Conservation (phyloP, 2,113 vertebrate species). For the Hydrolagus affinis region DNA sequence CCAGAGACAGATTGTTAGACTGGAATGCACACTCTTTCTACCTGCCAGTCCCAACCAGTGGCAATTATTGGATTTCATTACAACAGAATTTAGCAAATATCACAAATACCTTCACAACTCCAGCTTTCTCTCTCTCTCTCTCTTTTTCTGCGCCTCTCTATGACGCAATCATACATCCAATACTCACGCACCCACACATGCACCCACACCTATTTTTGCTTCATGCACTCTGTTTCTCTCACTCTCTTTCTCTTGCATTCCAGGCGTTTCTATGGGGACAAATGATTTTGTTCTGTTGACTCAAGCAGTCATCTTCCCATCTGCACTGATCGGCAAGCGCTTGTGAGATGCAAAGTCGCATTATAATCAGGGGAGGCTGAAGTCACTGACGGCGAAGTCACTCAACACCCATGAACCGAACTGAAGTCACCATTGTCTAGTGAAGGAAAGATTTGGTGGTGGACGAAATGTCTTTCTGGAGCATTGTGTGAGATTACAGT, state of each 20-base stretch:
- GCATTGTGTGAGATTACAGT: neutral
- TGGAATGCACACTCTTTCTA: too few relatives aligned
- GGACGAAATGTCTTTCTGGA: neutral
- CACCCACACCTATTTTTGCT: neutral
- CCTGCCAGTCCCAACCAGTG: too few relatives aligned
- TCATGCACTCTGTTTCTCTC: neutral
- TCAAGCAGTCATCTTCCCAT: neutral
- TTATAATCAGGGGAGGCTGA: neutral
- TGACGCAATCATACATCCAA: too few relatives aligned
- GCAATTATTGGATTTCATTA: too few relatives aligned
- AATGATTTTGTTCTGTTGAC: neutral
- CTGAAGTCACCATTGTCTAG: neutral
- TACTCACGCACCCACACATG: neutral
- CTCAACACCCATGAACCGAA: neutral
- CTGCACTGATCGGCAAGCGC: neutral
- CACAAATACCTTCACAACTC: neutral
- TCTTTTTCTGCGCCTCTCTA: neutral
- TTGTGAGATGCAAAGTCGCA: neutral
- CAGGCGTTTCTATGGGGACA: too few relatives aligned
- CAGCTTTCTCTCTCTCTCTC: too few relatives aligned
- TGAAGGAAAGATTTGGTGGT: neutral
- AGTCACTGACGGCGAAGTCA: neutral
- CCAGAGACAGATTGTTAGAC: too few relatives aligned
- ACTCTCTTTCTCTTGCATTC: neutral
- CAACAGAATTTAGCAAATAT: too few relatives aligned